A percentile compares a stretch with the other conserved stretches of the same genome.
phyloP scores from a whole-genome alignment of 2,797 vertebrate genomes.

The Loris lydekkerianus region DNA sequence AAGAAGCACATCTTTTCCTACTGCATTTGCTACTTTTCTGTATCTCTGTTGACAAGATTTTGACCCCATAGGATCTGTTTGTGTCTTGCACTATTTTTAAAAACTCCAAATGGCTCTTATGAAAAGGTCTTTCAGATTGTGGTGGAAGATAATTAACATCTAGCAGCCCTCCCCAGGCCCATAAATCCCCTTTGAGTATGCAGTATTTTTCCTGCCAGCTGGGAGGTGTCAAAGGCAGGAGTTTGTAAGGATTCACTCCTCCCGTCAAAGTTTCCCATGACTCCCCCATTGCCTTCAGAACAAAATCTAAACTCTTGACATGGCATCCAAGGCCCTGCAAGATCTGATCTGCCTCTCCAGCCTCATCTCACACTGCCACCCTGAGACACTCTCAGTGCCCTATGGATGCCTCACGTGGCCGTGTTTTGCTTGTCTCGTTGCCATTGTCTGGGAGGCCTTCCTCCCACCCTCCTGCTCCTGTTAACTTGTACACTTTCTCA shows the following conservation, averaged over 20 bases:
- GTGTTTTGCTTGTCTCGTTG: background rate
- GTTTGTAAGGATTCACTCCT: background rate
- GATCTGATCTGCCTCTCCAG: background rate
- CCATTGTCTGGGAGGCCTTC: background rate
- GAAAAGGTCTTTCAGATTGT: constrained; percentile 49
- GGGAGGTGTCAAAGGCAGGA: constrained; percentile 2
- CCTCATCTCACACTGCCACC: background rate
- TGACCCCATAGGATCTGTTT: constrained; percentile 23
- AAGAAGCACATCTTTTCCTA: constrained; percentile 1
- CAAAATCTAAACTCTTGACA: constrained; percentile 44
- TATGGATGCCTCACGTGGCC: background rate
- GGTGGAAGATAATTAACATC: constrained; percentile 18
- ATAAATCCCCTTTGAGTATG: background rate
- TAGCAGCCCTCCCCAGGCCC: background rate
- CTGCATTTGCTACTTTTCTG: background rate
- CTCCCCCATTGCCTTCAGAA: background rate
- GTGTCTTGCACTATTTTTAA: constrained; percentile 8
- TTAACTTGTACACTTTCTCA: background rate
- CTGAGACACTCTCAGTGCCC: constrained; percentile 13
- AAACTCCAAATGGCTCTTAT: background rate
- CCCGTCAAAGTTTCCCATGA: constrained; percentile 28
- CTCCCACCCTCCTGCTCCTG: background rate
- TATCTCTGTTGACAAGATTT: constrained; percentile 16
- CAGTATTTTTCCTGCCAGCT: constrained; percentile 1
- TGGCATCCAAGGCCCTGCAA: background rate